phyloP scores from a whole-genome alignment of 2,113 vertebrate species.

The Xiphias gladius region DNA sequence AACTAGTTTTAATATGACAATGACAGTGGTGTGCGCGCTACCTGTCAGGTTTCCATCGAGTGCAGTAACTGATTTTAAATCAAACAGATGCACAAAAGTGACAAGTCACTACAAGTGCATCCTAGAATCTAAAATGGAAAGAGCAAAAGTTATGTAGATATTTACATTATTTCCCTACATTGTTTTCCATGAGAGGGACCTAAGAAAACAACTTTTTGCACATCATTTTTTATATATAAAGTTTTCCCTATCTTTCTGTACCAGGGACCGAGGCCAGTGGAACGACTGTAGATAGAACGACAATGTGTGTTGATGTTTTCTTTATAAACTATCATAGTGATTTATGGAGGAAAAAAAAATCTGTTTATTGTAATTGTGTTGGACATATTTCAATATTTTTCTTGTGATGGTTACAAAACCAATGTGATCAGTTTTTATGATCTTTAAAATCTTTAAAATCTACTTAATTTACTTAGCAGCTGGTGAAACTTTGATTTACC shows the following conservation, averaged over 20 bases:
- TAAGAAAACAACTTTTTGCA: constrained; percentile 77
- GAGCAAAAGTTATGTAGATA: constrained; percentile 64
- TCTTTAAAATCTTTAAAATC: constrained; percentile 59
- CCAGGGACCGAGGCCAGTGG: constrained; percentile 74
- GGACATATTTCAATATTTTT: constrained; percentile 82
- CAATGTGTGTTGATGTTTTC: constrained; percentile 68
- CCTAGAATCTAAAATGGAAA: constrained; percentile 30
- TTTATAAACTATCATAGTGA: constrained; percentile 75
- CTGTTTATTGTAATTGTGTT: constrained; percentile 78
- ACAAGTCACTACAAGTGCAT: constrained; percentile 57
- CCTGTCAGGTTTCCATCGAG: constrained; percentile 56
- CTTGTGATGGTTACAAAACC: constrained; percentile 72
- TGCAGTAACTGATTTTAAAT: constrained; percentile 60
- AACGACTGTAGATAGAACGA: constrained; percentile 76
- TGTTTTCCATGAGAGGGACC: constrained; percentile 66
- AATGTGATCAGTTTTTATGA: constrained; percentile 68
- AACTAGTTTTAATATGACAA: constrained; percentile 60
- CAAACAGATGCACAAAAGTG: constrained; percentile 65
- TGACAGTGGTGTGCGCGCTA: constrained; percentile 29
- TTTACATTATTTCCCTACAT: constrained; percentile 53
- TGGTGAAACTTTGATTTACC: constrained; percentile 59
- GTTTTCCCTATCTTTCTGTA: constrained; percentile 64
- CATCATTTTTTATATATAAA: constrained; percentile 66
- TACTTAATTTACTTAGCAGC: constrained; percentile 50
- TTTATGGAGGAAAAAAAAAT: constrained; percentile 64